Percentiles rank a stretch among this genome's conserved stretches.
Evolutionary conservation across 1,140 invertebrate genomes (phyloP).

Genomic region (Schlechtendalia chinensis): DNA sequence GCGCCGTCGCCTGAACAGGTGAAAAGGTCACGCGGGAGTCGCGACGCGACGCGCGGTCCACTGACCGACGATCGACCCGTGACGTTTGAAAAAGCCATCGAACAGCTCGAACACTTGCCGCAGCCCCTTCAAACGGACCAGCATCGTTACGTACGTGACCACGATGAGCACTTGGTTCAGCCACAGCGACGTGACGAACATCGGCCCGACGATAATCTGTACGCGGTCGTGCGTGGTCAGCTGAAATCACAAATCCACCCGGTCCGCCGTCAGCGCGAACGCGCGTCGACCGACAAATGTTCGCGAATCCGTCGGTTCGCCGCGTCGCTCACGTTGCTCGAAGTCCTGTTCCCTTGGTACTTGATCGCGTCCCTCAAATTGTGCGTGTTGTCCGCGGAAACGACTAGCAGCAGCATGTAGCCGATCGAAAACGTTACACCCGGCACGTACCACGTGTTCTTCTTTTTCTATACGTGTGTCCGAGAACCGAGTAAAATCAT

Average conservation of each 20-base stretch:
- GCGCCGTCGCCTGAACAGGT: conserved; percentile 6
- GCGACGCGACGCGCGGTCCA: no score
- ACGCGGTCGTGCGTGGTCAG: conserved; percentile 43
- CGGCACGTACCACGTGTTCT: conserved; percentile 1
- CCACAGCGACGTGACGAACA: conserved; percentile 36
- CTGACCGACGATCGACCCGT: conserved; percentile 9
- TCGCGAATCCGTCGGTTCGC: no score
- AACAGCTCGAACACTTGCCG: conserved; percentile 31
- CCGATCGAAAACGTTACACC: not conserved
- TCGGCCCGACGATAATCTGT: conserved; percentile 43
- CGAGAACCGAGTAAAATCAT: no score
- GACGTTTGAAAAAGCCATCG: not conserved
- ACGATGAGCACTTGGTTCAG: conserved; percentile 33
- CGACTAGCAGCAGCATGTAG: not conserved
- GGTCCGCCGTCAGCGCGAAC: no score
- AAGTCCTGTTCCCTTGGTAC: conserved; percentile 30
- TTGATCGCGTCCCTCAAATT: conserved; percentile 9
- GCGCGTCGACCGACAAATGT: no score
- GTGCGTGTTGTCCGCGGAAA: not conserved
- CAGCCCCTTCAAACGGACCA: conserved; percentile 17
- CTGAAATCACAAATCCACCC: no score
- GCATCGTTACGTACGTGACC: conserved; percentile 15
- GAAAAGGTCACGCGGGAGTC: no score
- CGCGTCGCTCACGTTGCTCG: conserved; percentile 21
- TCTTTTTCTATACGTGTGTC: not conserved